Conservation (phyloP, 2,113 vertebrate species). For the Laticauda colubrina region DNA sequence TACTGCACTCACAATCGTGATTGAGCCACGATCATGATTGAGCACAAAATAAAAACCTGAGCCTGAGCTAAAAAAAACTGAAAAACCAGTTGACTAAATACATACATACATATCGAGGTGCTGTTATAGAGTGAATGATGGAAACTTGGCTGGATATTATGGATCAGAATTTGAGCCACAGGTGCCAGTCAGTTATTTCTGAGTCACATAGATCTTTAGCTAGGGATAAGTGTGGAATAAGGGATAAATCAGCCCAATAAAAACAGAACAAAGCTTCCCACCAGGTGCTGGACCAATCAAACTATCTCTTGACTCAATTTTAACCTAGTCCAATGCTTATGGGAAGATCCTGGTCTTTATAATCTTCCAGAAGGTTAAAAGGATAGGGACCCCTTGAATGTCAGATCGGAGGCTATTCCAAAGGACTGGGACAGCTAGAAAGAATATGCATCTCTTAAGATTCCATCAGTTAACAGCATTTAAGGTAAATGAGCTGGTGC, state of each 20-base stretch:
- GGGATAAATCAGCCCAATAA: neutral
- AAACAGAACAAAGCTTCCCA: neutral
- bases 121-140: neutral
- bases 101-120: neutral
- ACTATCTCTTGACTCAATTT: neutral
- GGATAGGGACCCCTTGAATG: no score
- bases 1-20: neutral
- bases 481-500: no score
- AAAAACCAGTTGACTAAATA: no score
- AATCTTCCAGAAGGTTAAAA: no score
- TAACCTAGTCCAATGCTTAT: no score
- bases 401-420: no score
- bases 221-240: neutral
- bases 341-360: no score
- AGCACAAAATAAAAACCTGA: no score
- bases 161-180: neutral
- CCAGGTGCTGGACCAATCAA: neutral
- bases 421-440: no score
- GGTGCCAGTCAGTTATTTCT: neutral
- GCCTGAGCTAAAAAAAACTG: no score
- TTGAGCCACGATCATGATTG: neutral
- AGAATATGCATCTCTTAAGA: no score
- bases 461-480: no score
- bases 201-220: neutral
- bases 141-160: neutral